Evolutionary conservation across 37 sponge, comb jelly and placozoan genomes (phyloP), one percentile per base, ranked within the genome.

Genomic region (Lycopodina hypogea): DNA sequence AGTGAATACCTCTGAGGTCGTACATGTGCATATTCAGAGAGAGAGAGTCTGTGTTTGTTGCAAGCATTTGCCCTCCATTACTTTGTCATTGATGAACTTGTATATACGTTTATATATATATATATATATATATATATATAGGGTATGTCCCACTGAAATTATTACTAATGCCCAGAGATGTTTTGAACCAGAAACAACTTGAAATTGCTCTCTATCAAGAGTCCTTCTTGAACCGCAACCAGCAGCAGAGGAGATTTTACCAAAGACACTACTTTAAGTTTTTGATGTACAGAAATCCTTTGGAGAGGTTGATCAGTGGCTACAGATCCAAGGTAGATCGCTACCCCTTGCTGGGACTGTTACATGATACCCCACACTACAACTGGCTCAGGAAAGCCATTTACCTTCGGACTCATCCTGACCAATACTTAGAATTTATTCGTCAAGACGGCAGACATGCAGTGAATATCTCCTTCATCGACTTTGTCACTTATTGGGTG

Each of bases 261-360:
- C 51, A 80, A 37, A 56, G 21, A 34, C 21, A 70, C 30, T 87
- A 82, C 73, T 87, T 71, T 83, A 87, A 87, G 56, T 87, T 76
- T 57, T 65, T 74, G n/a, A 87, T 87, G 88, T 77, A 45, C 37
- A 67, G 88, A 17, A 87, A 87, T 55, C 88, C 88, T 29, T 66
- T 87, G 32, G 78, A 87, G 24, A 48, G 88, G 24, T 51, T 87
- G 30, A 45, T 77, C 23, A 81, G 82, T 36, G 83, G 72, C 0
- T 87, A 81, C 64, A 56, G 88, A 23, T 72, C 63, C 52, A 87
- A 87, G 65, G 83, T 87, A 3, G 33, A 50, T 11, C 56, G 77
- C 24, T 79, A 29, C 39, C 83, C 83, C 0, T 42, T 83, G 21
- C 3, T 38, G 0, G 83, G 83, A 1, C 56, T 74, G 17, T 40